Evolutionary conservation across 2,797 vertebrate genomes (phyloP).

Genomic region (Limnodromus scolopaceus): DNA sequence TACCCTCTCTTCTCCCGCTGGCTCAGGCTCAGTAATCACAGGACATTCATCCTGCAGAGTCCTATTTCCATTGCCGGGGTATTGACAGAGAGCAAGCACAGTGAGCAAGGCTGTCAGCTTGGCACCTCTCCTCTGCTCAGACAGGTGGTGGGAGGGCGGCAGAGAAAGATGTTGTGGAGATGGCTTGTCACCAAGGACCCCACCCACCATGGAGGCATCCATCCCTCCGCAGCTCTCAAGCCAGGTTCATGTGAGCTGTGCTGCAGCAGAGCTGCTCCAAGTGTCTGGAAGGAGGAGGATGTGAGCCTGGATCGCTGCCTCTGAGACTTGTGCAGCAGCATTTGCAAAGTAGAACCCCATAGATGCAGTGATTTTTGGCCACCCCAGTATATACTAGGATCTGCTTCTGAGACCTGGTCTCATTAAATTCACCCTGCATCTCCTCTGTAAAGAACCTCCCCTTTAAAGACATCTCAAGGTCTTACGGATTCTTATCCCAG

Average conservation of each 20-base stretch:
- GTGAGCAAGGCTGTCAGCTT: neutral
- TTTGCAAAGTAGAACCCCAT: neutral
- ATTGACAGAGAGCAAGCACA: neutral
- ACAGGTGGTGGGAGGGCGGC: neutral
- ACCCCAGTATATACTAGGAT: neutral
- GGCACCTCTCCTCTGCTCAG: neutral
- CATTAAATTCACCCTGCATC: rapidly evolving
- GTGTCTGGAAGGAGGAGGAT: neutral
- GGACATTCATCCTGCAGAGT: neutral
- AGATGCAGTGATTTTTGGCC: neutral
- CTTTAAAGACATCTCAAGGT: neutral
- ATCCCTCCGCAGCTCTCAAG: rapidly evolving
- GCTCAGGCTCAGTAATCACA: neutral
- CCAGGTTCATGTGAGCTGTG: neutral
- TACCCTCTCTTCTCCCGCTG: neutral
- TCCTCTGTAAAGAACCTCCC: neutral
- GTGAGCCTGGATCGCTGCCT: neutral
- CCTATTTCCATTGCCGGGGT: neutral
- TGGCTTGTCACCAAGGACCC: neutral
- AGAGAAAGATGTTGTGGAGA: neutral
- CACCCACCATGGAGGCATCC: rapidly evolving
- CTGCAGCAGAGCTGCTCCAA: neutral
- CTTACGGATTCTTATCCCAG: rapidly evolving
- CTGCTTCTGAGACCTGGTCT: neutral
- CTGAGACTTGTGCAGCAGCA: rapidly evolving